Conservation (phyloP, 2,888 invertebrate genomes). For the Choristoneura rosaceana region DNA sequence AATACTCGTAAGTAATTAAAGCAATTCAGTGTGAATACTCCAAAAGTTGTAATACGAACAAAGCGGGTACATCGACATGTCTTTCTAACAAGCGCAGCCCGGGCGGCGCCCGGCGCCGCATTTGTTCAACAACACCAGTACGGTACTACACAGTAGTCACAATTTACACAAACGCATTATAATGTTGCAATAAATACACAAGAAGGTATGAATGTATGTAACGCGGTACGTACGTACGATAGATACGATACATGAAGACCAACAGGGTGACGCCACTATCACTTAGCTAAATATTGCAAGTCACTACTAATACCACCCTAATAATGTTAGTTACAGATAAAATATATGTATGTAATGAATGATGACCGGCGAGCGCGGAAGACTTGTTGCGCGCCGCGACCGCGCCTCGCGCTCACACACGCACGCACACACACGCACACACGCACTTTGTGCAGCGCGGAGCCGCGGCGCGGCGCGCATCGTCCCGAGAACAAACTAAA, state of each 20-base stretch:
- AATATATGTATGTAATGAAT: conserved; percentile 65
- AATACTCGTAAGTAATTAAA: conserved; percentile 86
- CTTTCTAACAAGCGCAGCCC: conserved; percentile 50
- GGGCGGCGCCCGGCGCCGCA: conserved; percentile 18
- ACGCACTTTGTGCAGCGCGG: conserved; percentile 65
- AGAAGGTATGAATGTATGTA: conserved; percentile 41
- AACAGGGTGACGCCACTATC: conserved; percentile 70
- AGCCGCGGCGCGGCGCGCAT: conserved; percentile 48
- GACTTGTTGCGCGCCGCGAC: conserved; percentile 53
- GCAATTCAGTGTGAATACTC: conserved; percentile 85
- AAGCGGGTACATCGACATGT: conserved; percentile 66
- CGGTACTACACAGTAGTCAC: conserved; percentile 74
- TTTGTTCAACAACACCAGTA: conserved; percentile 51
- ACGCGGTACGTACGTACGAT: conserved; percentile 58
- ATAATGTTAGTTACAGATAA: conserved; percentile 66
- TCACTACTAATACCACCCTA: conserved; percentile 79
- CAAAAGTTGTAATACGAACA: conserved; percentile 79
- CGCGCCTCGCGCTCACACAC: conserved; percentile 6
- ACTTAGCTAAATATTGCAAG: conserved; percentile 80
- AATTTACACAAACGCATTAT: conserved; percentile 57
- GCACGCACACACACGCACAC: too few species aligned
- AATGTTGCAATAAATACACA: conserved; percentile 66
- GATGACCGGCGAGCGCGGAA: conserved; percentile 62
- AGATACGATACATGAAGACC: conserved; percentile 62
- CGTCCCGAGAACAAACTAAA: conserved; percentile 55